phyloP scores from a whole-genome alignment of 2,888 invertebrate genomes.

The Melinopterus prodromus region DNA sequence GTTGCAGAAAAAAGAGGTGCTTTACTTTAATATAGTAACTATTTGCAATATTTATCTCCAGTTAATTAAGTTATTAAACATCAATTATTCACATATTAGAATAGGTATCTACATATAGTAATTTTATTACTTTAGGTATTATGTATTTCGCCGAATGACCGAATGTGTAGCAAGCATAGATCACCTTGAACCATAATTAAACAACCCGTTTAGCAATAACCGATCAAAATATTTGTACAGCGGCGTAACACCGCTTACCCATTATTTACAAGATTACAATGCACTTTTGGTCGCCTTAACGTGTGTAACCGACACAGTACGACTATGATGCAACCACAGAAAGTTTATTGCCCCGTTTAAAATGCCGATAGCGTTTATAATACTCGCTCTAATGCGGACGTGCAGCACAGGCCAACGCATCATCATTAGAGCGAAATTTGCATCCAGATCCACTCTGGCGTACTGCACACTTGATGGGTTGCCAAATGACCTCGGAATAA shows the following conservation, averaged over 20 bases:
- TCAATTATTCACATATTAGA: too few species aligned
- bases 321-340: background rate
- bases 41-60: too few species aligned
- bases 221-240: background rate
- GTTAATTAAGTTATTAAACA: too few species aligned
- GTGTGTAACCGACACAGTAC: background rate
- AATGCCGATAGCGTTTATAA: background rate
- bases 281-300: background rate
- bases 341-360: background rate
- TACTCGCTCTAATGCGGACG: background rate
- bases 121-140: too few species aligned
- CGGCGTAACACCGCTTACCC: background rate
- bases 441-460: background rate
- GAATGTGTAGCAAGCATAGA: too few species aligned
- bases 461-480: background rate
- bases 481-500: background rate
- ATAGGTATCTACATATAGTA: too few species aligned
- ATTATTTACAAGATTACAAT: background rate
- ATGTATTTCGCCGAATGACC: too few species aligned
- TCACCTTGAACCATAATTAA: background rate
- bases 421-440: background rate
- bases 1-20: too few species aligned
- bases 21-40: too few species aligned
- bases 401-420: background rate
- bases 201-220: background rate